A percentile compares a stretch with the other conserved stretches of the same genome.
Conservation (phyloP, 2,113 vertebrate genomes). For the Podarcis cretensis region DNA sequence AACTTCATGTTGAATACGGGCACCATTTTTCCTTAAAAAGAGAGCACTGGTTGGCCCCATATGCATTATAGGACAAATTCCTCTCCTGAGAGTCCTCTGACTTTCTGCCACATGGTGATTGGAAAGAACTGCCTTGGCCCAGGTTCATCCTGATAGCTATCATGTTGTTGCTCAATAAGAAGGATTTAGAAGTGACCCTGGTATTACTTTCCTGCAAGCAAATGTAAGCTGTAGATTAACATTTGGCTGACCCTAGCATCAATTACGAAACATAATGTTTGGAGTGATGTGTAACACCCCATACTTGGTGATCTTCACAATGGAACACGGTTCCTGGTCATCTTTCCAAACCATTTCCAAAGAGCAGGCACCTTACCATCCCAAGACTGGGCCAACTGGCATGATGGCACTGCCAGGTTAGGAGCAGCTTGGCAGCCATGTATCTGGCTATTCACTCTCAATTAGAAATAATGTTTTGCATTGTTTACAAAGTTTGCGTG, state of each 20-base stretch:
- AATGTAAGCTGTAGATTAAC: conserved; percentile 69
- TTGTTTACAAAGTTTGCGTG: conserved; percentile 57
- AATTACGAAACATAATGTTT: conserved; percentile 62
- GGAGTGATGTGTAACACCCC: conserved; percentile 49
- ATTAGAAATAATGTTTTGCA: conserved; percentile 55
- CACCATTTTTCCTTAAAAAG: too few species aligned
- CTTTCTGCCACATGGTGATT: background rate
- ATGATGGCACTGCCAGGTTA: fast-evolving
- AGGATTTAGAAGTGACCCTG: conserved; percentile 50
- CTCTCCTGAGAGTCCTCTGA: conserved; percentile 48
- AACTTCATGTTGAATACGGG: too few species aligned
- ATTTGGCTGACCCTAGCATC: conserved; percentile 66
- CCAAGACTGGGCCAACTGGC: fast-evolving
- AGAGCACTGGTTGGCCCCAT: too few species aligned
- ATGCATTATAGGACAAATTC: conserved; percentile 54
- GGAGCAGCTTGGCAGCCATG: conserved; percentile 5
- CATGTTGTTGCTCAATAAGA: conserved; percentile 62
- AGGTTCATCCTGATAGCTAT: conserved; percentile 63
- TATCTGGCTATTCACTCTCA: background rate
- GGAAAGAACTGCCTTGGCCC: conserved; percentile 48
- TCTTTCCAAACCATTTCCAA: conserved; percentile 46
- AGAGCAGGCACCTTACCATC: background rate
- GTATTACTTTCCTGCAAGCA: conserved; percentile 59
- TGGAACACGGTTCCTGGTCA: conserved; percentile 42
- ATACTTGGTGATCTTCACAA: background rate